These are phyloP conservation scores for Aspidapion aeneum DNA, from an alignment of 2,888 invertebrate genomes.

Conservation along the genomic window DNA sequence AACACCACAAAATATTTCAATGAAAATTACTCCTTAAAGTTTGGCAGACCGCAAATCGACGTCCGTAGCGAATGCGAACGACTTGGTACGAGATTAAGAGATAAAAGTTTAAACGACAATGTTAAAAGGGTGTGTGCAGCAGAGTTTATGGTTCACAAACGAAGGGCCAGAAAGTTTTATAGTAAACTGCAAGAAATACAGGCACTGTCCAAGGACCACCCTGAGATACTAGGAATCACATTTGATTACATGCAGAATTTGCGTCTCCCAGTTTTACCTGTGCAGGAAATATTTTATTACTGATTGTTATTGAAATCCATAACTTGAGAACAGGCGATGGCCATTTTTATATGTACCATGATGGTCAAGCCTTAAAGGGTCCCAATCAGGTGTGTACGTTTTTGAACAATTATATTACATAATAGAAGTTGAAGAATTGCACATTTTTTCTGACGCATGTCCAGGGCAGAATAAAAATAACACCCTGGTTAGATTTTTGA, in stretches of 20 bases:
- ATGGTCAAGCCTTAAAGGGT: no score
- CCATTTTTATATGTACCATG: slow-evolving; percentile 26
- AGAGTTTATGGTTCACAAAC: slow-evolving; percentile 15
- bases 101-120: slow-evolving; percentile 11
- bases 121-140: slow-evolving; percentile 22
- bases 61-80: slow-evolving; percentile 19
- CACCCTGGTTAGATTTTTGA: slow-evolving; percentile 23
- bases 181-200: slow-evolving; percentile 19
- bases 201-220: slow-evolving; percentile 13
- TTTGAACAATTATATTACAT: no score
- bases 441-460: slow-evolving; percentile 28
- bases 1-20: slow-evolving; percentile 17
- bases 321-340: slow-evolving; percentile 14
- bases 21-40: slow-evolving; percentile 15
- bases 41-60: slow-evolving; percentile 22
- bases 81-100: slow-evolving; percentile 12
- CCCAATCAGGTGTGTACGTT: no score
- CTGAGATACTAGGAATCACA: slow-evolving; percentile 23
- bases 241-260: no score
- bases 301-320: slow-evolving; percentile 19
- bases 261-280: no score
- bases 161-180: slow-evolving; percentile 20
- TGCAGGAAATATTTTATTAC: slow-evolving; percentile 34
- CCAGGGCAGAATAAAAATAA: slow-evolving; percentile 27
- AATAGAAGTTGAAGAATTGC: slow-evolving; percentile 24